Conservation (phyloP, 2,888 invertebrate species). For the Junonia oenone region DNA sequence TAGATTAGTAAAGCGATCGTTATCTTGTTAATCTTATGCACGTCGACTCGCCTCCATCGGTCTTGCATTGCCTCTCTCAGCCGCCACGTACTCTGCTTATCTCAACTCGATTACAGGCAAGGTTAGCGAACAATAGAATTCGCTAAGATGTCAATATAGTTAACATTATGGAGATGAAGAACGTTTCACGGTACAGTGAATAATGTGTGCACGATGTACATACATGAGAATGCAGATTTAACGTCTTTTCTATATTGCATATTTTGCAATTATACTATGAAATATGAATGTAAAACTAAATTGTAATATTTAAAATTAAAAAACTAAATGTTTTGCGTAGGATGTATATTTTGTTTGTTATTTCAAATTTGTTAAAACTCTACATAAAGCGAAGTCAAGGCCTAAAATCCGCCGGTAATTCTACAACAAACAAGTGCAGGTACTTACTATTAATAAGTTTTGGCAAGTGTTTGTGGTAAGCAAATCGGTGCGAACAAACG, state of each 20-base stretch:
- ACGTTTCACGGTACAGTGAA: constrained; percentile 8
- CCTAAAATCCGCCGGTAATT: neutral
- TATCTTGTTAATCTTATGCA: constrained; percentile 58
- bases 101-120: constrained; percentile 45
- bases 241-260: neutral
- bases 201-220: neutral
- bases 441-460: constrained; percentile 15
- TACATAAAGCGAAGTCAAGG: neutral
- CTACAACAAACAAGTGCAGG: constrained; percentile 6
- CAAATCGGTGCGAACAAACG: constrained; percentile 8
- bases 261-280: neutral
- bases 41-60: constrained; percentile 29
- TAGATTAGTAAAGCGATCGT: constrained; percentile 41
- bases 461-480: constrained; percentile 20
- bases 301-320: neutral
- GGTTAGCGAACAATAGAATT: constrained; percentile 40
- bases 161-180: constrained; percentile 17
- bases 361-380: neutral
- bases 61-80: constrained; percentile 22
- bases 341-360: neutral
- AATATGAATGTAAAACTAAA: neutral
- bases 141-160: constrained; percentile 25
- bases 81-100: constrained; percentile 49
- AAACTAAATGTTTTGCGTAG: too few species aligned
- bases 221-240: neutral